Conservation (phyloP, 1,140 invertebrate genomes). For the Tyrophagus putrescentiae region DNA sequence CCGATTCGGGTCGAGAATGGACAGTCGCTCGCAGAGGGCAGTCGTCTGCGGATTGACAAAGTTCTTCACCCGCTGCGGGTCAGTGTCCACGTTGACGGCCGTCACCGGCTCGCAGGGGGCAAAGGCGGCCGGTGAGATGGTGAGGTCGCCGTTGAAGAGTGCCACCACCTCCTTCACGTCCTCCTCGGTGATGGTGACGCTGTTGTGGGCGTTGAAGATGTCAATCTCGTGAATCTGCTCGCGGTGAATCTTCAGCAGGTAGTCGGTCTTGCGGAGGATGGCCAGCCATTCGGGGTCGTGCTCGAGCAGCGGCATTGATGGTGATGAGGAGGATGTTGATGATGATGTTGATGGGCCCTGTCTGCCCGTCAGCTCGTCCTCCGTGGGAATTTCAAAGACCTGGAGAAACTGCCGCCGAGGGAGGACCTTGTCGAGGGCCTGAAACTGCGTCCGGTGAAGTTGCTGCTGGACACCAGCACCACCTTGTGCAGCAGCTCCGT, state of each 20-base stretch:
- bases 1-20: slow-evolving; percentile 52
- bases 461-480: too few relatives aligned
- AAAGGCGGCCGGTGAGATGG: slow-evolving; percentile 63
- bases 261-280: slow-evolving; percentile 70
- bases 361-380: background rate
- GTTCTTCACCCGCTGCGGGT: slow-evolving; percentile 30
- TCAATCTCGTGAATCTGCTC: slow-evolving; percentile 10
- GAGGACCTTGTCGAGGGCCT: slow-evolving; percentile 90
- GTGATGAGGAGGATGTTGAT: too few relatives aligned
- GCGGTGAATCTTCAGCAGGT: slow-evolving; percentile 60
- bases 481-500: too few relatives aligned
- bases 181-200: slow-evolving; percentile 40
- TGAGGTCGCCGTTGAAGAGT: slow-evolving; percentile 50
- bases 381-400: slow-evolving; percentile 28
- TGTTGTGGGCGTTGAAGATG: background rate
- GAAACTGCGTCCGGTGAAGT: slow-evolving; percentile 67
- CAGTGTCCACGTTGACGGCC: slow-evolving; percentile 31
- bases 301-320: slow-evolving; percentile 38
- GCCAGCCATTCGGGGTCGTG: slow-evolving; percentile 90
- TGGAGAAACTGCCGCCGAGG: slow-evolving; percentile 73
- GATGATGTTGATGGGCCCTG: too few relatives aligned
- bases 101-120: slow-evolving; percentile 49
- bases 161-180: slow-evolving; percentile 50
- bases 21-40: slow-evolving; percentile 59
- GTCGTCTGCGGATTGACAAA: slow-evolving; percentile 64